phyloP scores from a whole-genome alignment of 1,140 invertebrate species.

The Glomeris maerens region DNA sequence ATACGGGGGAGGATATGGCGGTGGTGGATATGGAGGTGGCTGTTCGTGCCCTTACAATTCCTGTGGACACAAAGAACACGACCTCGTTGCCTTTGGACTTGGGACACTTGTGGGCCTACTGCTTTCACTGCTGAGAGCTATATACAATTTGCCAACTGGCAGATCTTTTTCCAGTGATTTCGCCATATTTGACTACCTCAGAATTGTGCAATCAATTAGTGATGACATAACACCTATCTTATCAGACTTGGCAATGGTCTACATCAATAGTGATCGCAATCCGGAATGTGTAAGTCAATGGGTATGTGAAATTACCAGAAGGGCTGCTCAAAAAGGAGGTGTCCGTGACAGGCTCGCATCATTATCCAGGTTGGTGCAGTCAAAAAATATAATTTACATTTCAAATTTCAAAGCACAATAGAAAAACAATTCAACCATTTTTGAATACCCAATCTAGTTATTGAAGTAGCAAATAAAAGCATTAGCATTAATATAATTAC shows the following conservation, averaged over 20 bases:
- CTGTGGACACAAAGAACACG: neutral
- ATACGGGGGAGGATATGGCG: neutral
- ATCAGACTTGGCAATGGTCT: neutral
- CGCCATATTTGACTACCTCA: no score
- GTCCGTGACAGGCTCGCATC: neutral
- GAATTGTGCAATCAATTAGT: no score
- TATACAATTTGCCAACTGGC: no score
- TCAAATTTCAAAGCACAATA: no score
- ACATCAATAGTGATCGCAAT: neutral
- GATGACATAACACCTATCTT: neutral
- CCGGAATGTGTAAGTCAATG: constrained; percentile 1
- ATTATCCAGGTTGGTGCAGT: constrained; percentile 2
- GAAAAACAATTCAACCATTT: neutral
- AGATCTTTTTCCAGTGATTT: no score
- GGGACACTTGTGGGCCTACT: neutral
- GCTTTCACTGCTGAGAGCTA: neutral
- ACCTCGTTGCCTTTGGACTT: neutral
- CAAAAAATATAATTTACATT: no score
- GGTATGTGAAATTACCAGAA: constrained; percentile 1
- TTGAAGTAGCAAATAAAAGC: no score
- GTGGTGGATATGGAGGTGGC: neutral
- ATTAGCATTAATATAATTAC: no score
- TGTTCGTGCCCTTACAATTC: neutral
- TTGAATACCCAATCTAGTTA: neutral
- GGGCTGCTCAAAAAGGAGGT: neutral